These are phyloP conservation scores for Parus major DNA, from an alignment of 2,113 vertebrate species.

Conservation along the genomic window DNA sequence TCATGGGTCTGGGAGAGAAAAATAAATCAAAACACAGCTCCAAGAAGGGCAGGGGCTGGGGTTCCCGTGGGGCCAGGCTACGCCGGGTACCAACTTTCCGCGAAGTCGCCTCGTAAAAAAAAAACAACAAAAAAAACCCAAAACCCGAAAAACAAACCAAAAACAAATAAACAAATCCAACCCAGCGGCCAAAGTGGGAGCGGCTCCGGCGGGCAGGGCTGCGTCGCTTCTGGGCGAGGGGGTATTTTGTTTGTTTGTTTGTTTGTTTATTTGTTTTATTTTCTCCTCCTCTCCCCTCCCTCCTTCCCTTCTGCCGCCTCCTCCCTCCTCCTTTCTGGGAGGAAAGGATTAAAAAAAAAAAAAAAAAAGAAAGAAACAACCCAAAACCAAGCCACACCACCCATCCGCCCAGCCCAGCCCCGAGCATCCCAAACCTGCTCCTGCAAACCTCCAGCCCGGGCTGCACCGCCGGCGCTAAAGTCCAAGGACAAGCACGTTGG, in stretches of 20 bases:
- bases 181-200: neutral
- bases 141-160: neutral
- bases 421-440: conserved; percentile 40
- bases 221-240: neutral
- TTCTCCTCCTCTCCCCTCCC: neutral
- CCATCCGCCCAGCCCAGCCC: neutral
- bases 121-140: too few species aligned
- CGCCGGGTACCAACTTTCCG: neutral
- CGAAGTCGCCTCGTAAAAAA: neutral
- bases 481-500: conserved; percentile 62
- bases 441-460: neutral
- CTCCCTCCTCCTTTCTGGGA: neutral
- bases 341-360: neutral
- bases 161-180: neutral
- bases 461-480: conserved; percentile 52
- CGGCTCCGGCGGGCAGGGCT: neutral
- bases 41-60: neutral
- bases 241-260: neutral
- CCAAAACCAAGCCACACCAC: neutral
- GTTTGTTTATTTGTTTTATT: neutral
- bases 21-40: neutral
- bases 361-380: too few species aligned
- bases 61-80: neutral
- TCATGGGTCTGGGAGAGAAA: neutral
- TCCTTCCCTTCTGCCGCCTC: neutral